phyloP scores from a whole-genome alignment of 53 echinoderm and acorn worm species.

The Astropecten irregularis region DNA sequence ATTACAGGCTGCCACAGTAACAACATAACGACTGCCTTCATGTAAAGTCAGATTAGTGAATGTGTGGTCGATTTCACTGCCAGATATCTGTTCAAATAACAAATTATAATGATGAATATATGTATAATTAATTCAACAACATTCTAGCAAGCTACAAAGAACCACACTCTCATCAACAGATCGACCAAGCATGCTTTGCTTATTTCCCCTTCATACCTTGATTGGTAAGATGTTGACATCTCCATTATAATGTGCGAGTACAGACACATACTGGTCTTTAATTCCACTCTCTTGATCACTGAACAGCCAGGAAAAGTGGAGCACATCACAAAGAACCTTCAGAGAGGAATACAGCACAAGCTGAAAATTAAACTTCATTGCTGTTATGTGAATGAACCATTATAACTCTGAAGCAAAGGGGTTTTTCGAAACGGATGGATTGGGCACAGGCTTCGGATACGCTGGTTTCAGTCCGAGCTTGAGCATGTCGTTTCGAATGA shows the following conservation, averaged over 20 bases:
- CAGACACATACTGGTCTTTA: conserved; percentile 42
- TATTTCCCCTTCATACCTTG: conserved; percentile 18
- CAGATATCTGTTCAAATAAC: conserved; percentile 38
- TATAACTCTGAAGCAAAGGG: too few species aligned
- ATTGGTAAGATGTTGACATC: conserved; percentile 36
- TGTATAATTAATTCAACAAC: neutral
- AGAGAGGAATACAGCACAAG: too few species aligned
- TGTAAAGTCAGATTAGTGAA: conserved; percentile 57
- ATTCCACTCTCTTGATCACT: conserved; percentile 57
- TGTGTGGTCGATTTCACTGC: conserved; percentile 55
- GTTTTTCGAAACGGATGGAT: too few species aligned
- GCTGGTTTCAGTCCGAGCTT: too few species aligned
- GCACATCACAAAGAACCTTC: conserved; percentile 41
- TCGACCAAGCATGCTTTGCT: neutral
- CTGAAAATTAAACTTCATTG: too few species aligned
- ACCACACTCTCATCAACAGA: neutral
- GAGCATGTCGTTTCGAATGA: too few species aligned
- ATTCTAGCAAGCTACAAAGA: neutral
- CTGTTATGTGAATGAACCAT: too few species aligned
- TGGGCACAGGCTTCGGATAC: too few species aligned
- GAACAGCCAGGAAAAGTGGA: conserved; percentile 54
- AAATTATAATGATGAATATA: neutral
- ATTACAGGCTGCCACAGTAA: conserved; percentile 55
- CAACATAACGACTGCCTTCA: conserved; percentile 50
- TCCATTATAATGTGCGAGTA: conserved; percentile 46